Percentiles rank a stretch among this genome's conserved stretches.
phyloP scores from a whole-genome alignment of 2,888 invertebrate genomes.

The Latrodectus elegans region DNA sequence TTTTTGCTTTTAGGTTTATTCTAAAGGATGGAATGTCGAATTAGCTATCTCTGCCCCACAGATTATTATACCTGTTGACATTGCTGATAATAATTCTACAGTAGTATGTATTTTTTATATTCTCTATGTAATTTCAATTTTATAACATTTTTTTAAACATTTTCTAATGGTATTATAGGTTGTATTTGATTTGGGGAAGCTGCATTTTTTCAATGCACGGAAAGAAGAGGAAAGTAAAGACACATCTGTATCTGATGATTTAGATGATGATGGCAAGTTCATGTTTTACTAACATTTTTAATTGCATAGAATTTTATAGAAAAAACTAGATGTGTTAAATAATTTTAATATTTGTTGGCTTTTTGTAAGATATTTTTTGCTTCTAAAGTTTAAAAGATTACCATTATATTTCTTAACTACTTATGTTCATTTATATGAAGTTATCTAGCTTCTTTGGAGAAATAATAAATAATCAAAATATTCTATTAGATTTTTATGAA shows the following conservation, averaged over 20 bases:
- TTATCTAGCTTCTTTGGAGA: no score
- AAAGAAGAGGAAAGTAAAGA: conserved; percentile 70
- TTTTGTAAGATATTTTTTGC: no score
- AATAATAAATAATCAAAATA: no score
- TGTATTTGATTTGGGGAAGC: conserved; percentile 91
- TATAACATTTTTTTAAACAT: not conserved
- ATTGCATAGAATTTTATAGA: not conserved
- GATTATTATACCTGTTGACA: conserved; percentile 87
- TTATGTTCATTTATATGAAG: no score
- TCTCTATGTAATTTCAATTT: not conserved
- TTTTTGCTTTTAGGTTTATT: conserved; percentile 70
- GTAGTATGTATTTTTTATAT: conserved; percentile 71
- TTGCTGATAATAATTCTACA: conserved; percentile 74
- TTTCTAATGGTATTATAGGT: conserved; percentile 75
- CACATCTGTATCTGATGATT: conserved; percentile 72
- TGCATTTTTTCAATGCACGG: conserved; percentile 79
- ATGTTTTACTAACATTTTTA: not conserved
- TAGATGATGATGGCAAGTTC: conserved; percentile 77
- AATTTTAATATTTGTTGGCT: no score
- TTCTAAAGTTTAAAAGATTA: no score
- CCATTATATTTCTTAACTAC: no score
- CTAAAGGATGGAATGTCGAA: conserved; percentile 85
- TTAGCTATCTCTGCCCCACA: conserved; percentile 95
- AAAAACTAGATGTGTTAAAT: not conserved
- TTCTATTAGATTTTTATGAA: no score